phyloP scores from a whole-genome alignment of 2,797 vertebrate genomes.

The Rhabdophis nuchalis region DNA sequence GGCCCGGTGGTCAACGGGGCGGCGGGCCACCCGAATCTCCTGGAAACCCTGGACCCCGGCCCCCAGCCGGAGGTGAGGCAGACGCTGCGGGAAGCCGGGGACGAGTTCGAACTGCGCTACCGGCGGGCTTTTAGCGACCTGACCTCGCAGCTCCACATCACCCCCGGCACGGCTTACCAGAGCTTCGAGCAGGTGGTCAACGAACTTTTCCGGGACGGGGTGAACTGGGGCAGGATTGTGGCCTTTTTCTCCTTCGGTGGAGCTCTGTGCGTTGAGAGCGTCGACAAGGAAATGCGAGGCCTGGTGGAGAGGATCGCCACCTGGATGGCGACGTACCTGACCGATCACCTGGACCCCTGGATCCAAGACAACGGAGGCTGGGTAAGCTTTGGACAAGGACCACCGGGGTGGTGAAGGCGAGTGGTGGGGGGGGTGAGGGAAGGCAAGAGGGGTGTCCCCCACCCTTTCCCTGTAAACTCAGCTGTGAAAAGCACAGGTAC shows the following conservation, averaged over 20 bases:
- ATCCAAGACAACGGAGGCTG: slow-evolving; percentile 94
- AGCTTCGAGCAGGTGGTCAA: slow-evolving; percentile 97
- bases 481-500: too few species aligned
- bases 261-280: slow-evolving; percentile 92
- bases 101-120: slow-evolving; percentile 96
- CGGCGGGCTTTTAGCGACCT: slow-evolving; percentile 90
- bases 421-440: too few species aligned
- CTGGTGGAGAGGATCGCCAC: slow-evolving; percentile 86
- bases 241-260: slow-evolving; percentile 96
- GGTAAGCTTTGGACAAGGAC: slow-evolving; percentile 76
- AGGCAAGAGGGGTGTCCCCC: neutral
- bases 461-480: neutral
- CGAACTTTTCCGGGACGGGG: slow-evolving; percentile 93
- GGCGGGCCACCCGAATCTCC: slow-evolving; percentile 62
- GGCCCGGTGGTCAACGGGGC: slow-evolving; percentile 70
- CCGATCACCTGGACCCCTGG: slow-evolving; percentile 92
- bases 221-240: slow-evolving; percentile 97
- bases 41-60: slow-evolving; percentile 58
- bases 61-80: slow-evolving; percentile 77
- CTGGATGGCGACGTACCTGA: slow-evolving; percentile 97
- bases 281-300: slow-evolving; percentile 94
- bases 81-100: slow-evolving; percentile 85
- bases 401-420: fast-evolving
- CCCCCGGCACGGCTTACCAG: slow-evolving; percentile 88
- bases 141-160: slow-evolving; percentile 95